Conservation (phyloP, 1,140 invertebrate species). For the Oedothorax gibbosus region DNA sequence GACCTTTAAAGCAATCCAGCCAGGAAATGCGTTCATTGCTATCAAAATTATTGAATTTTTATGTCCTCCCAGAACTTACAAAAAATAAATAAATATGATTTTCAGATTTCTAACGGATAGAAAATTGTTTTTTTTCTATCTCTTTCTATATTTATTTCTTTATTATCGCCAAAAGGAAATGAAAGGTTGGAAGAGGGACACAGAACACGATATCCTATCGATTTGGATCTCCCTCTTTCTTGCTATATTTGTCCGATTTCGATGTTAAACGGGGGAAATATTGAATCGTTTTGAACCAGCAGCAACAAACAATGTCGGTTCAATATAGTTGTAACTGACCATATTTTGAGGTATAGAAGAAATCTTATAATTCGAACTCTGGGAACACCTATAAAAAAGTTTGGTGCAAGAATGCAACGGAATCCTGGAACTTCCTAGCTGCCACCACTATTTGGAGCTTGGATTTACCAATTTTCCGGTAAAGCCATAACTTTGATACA, state of each 20-base stretch:
- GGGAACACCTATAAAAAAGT: too few relatives aligned
- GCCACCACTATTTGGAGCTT: too few relatives aligned
- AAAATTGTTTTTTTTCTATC: slow-evolving; percentile 24
- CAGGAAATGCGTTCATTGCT: not conserved
- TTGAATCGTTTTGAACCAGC: slow-evolving; percentile 32
- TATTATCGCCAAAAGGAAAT: not conserved
- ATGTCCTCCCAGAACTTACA: not conserved
- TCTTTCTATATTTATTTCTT: slow-evolving; percentile 12
- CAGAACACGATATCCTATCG: slow-evolving; percentile 3
- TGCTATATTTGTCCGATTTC: slow-evolving; percentile 51
- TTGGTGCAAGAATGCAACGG: too few relatives aligned
- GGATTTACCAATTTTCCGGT: too few relatives aligned
- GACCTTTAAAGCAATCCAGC: not conserved
- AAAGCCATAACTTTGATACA: too few relatives aligned
- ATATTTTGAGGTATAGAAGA: too few relatives aligned
- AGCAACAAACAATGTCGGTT: not conserved
- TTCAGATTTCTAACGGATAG: slow-evolving; percentile 20
- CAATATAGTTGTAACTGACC: not conserved
- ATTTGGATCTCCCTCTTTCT: not conserved
- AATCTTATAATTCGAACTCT: too few relatives aligned
- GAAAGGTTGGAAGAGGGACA: not conserved
- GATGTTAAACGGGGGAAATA: slow-evolving; percentile 49
- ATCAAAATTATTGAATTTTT: slow-evolving; percentile 36
- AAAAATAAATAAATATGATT: not conserved
- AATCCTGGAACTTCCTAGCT: too few relatives aligned